Conservation (phyloP, 2,888 invertebrate genomes). For the Actias luna region DNA sequence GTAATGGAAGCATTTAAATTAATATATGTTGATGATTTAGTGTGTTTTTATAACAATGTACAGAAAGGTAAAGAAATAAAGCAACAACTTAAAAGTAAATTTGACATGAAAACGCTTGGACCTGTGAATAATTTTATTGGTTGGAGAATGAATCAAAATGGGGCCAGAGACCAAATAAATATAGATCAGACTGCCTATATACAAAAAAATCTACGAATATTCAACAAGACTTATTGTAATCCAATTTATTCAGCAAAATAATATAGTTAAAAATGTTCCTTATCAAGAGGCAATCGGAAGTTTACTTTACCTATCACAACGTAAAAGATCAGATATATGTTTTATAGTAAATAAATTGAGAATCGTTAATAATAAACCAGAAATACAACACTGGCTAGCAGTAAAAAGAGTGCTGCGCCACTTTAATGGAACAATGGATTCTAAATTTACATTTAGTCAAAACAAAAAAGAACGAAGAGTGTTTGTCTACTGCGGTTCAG, state of each 20-base stretch:
- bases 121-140: conserved; percentile 19
- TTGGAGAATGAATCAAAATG: conserved; percentile 16
- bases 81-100: conserved; percentile 19
- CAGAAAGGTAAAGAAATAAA: conserved; percentile 21
- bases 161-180: conserved; percentile 17
- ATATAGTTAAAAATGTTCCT: conserved; percentile 14
- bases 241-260: conserved; percentile 21
- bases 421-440: conserved; percentile 29
- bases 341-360: conserved; percentile 31
- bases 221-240: conserved; percentile 27
- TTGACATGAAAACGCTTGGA: conserved; percentile 15
- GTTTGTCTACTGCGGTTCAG: conserved; percentile 33
- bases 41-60: conserved; percentile 19
- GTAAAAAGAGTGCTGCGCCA: conserved; percentile 30
- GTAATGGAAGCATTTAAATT: conserved; percentile 10
- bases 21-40: conserved; percentile 19
- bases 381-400: conserved; percentile 24
- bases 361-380: conserved; percentile 27
- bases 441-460: conserved; percentile 18
- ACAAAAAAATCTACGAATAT: conserved; percentile 20
- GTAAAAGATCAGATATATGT: conserved; percentile 30
- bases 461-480: conserved; percentile 12
- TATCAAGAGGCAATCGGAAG: conserved; percentile 26
- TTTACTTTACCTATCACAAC: conserved; percentile 25
- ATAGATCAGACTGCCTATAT: conserved; percentile 27